A percentile compares a stretch with the other conserved stretches of the same genome.
Conservation (phyloP, 2,888 invertebrate genomes). For the Lycaena phlaeas region DNA sequence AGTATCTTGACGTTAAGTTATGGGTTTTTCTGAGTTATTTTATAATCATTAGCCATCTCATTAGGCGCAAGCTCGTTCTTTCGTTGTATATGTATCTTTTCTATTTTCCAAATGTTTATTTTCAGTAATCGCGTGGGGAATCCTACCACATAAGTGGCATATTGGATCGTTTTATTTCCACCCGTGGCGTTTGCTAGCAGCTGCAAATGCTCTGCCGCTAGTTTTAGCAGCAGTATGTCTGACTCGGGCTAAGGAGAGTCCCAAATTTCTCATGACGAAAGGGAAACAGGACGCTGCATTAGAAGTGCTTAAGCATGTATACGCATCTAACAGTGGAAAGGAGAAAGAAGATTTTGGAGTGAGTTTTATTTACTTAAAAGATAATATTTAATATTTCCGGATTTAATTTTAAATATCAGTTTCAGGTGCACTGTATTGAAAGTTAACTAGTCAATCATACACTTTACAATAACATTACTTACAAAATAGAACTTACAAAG, state of each 20-base stretch:
- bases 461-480: no score
- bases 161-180: constrained; percentile 54
- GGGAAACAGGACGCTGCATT: constrained; percentile 75
- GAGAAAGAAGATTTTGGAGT: constrained; percentile 40
- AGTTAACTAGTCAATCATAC: no score
- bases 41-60: no score
- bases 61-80: no score
- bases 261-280: constrained; percentile 80
- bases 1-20: no score
- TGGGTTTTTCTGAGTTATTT: no score
- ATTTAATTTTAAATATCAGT: no score
- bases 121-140: constrained; percentile 76
- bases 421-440: no score
- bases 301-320: constrained; percentile 40
- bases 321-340: constrained; percentile 38
- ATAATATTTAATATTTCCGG: no score
- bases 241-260: constrained; percentile 78
- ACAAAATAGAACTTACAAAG: no score
- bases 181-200: constrained; percentile 83
- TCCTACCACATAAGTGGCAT: constrained; percentile 71
- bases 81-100: no score
- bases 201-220: constrained; percentile 75
- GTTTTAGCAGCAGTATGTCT: constrained; percentile 46
- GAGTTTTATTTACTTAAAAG: constrained; percentile 20
- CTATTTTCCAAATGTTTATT: not conserved